Percentiles rank a stretch among this genome's conserved stretches.
Evolutionary conservation across 1,140 invertebrate genomes (phyloP).

Genomic region (Cyphomyrmex costatus): DNA sequence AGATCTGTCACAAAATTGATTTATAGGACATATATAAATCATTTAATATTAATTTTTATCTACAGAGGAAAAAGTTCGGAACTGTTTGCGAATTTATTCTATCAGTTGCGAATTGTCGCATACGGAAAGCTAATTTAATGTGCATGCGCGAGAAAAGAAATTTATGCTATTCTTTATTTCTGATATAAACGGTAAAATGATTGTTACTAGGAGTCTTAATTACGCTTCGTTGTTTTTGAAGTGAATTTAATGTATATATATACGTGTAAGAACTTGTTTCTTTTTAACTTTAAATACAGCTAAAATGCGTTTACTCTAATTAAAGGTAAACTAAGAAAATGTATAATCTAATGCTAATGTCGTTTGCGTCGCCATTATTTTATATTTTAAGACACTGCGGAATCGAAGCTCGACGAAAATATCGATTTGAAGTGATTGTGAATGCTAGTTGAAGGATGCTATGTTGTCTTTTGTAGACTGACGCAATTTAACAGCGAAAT

Average conservation of each 20-base stretch:
- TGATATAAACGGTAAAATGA: background rate
- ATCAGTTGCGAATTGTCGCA: background rate
- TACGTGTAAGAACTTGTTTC: slow-evolving; percentile 71
- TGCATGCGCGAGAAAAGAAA: background rate
- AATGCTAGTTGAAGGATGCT: background rate
- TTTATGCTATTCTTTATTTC: slow-evolving; percentile 11
- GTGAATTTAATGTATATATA: slow-evolving; percentile 79
- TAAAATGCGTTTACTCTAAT: slow-evolving; percentile 74
- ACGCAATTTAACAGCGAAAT: slow-evolving; percentile 29
- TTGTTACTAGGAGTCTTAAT: slow-evolving; percentile 18
- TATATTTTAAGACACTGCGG: slow-evolving; percentile 41
- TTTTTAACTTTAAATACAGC: slow-evolving; percentile 65
- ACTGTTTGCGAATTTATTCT: background rate
- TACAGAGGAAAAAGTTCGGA: background rate
- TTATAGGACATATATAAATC: background rate
- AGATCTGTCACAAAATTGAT: background rate
- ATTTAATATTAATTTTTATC: slow-evolving; percentile 14
- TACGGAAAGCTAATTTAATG: background rate
- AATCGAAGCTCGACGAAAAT: slow-evolving; percentile 34
- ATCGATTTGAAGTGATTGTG: slow-evolving; percentile 23
- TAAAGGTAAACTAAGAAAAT: slow-evolving; percentile 66
- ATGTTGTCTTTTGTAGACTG: slow-evolving; percentile 30
- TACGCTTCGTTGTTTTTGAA: slow-evolving; percentile 58
- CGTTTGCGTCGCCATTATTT: slow-evolving; percentile 78
- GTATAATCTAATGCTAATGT: slow-evolving; percentile 78